phyloP scores from a whole-genome alignment of 2,113 vertebrate genomes.

The Ciconia boyciana region DNA sequence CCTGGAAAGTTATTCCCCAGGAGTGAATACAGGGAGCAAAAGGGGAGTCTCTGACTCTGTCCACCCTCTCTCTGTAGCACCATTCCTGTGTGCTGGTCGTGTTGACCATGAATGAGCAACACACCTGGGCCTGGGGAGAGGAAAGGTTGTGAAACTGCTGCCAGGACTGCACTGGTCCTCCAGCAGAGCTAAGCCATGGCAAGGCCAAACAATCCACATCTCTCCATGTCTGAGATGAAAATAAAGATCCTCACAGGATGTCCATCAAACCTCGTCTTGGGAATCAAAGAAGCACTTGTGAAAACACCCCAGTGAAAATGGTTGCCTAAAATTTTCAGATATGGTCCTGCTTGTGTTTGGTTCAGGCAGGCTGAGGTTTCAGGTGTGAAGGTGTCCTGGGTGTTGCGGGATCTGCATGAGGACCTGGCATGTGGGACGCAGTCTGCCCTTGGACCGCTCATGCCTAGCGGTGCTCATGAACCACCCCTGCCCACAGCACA shows the following conservation, averaged over 20 bases:
- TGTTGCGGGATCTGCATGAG: rapidly evolving
- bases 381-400: rapidly evolving
- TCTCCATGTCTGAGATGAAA: rapidly evolving
- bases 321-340: neutral
- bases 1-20: neutral
- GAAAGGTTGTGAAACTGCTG: neutral
- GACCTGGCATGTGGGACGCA: neutral
- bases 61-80: neutral
- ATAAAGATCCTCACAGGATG: rapidly evolving
- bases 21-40: neutral
- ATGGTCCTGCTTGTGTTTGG: rapidly evolving
- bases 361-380: neutral
- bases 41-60: neutral
- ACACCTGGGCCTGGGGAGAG: neutral
- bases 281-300: neutral
- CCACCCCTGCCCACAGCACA: neutral
- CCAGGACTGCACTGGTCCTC: neutral
- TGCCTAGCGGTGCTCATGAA: rapidly evolving
- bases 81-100: neutral
- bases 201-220: neutral
- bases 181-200: neutral
- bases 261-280: neutral
- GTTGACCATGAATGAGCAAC: neutral
- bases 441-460: too few species aligned
- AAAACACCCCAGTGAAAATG: neutral